Evolutionary conservation across 2,888 invertebrate species (phyloP).

Genomic region (Dione vanillae): DNA sequence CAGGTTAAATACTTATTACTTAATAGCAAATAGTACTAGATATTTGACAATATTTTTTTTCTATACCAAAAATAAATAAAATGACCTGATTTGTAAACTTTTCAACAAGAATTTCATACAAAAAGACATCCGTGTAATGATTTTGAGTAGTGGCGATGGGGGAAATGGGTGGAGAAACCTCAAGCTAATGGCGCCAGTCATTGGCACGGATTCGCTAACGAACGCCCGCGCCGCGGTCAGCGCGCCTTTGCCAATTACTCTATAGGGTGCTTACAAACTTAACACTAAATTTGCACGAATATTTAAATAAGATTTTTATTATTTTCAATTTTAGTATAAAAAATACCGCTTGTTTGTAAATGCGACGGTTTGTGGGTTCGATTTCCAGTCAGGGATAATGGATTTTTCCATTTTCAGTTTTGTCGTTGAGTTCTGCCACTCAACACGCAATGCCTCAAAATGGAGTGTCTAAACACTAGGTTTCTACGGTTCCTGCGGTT

Average conservation of each 20-base stretch:
- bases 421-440: too few species aligned
- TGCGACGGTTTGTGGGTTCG: too few species aligned
- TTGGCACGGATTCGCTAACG: constrained; percentile 39
- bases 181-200: constrained; percentile 31
- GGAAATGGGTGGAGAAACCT: constrained; percentile 29
- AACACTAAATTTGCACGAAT: background rate
- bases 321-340: too few species aligned
- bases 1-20: too few species aligned
- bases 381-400: too few species aligned
- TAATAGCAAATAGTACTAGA: too few species aligned
- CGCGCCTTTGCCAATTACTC: constrained; percentile 33
- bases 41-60: too few species aligned
- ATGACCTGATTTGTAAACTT: background rate
- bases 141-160: constrained; percentile 25
- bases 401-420: too few species aligned
- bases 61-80: background rate
- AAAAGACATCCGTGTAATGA: constrained; percentile 8
- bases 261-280: constrained; percentile 10
- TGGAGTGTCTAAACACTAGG: too few species aligned
- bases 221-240: constrained; percentile 36
- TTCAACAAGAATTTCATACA: background rate
- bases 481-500: too few species aligned
- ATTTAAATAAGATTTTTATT: background rate
- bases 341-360: too few species aligned
- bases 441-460: too few species aligned